Conservation (phyloP, 1,140 invertebrate genomes). For the Plodia interpunctella region DNA sequence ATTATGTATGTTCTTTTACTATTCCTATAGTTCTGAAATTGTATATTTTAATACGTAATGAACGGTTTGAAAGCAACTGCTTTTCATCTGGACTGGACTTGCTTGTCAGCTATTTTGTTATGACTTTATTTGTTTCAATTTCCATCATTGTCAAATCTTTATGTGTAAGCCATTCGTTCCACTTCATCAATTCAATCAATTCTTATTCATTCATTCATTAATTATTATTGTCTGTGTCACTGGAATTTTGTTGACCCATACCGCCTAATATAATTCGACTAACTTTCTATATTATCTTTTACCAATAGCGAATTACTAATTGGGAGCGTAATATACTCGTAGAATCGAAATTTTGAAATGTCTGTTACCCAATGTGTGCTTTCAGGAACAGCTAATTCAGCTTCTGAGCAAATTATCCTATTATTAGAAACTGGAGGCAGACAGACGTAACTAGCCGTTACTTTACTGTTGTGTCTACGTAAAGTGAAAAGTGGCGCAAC, state of each 20-base stretch:
- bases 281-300: too few relatives aligned
- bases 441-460: slow-evolving; percentile 23
- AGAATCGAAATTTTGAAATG: neutral
- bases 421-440: slow-evolving; percentile 29
- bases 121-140: slow-evolving; percentile 1
- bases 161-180: neutral
- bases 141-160: neutral
- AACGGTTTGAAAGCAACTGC: slow-evolving; percentile 3
- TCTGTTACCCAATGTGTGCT: neutral
- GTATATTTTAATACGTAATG: slow-evolving; percentile 26
- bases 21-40: slow-evolving; percentile 11
- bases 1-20: neutral
- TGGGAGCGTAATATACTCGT: too few relatives aligned
- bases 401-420: slow-evolving; percentile 10
- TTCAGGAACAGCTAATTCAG: neutral
- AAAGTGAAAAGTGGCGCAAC: slow-evolving; percentile 33
- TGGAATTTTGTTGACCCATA: neutral
- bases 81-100: neutral
- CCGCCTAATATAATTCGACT: too few relatives aligned
- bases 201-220: too few relatives aligned
- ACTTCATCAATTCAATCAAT: neutral
- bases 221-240: neutral
- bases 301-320: too few relatives aligned
- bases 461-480: slow-evolving; percentile 28
- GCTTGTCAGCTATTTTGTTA: slow-evolving; percentile 8